A percentile compares a stretch with the other conserved stretches of the same genome.
Conservation (phyloP, 2,797 vertebrate genomes). For the Myripristis jacobus region DNA sequence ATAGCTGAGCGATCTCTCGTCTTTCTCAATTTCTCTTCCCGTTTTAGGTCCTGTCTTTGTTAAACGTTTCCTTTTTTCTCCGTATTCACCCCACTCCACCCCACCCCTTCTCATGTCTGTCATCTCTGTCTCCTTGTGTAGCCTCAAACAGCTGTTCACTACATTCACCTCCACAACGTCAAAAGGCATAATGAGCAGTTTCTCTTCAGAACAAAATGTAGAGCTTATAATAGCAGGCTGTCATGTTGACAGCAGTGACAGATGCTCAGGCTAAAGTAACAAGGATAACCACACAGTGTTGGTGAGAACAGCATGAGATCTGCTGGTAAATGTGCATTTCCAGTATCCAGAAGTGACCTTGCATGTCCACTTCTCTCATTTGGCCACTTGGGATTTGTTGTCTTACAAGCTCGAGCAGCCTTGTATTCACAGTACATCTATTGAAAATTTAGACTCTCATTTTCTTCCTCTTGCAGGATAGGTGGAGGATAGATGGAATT, state of each 20-base stretch:
- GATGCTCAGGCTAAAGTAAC: slow-evolving; percentile 47
- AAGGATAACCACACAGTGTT: neutral
- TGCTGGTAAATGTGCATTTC: slow-evolving; percentile 18
- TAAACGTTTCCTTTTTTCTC: slow-evolving; percentile 28
- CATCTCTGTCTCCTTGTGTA: slow-evolving; percentile 29
- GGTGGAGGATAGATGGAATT: neutral
- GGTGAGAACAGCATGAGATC: neutral
- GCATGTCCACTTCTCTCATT: neutral
- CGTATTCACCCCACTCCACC: slow-evolving; percentile 4
- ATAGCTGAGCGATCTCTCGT: neutral
- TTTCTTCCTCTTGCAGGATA: neutral
- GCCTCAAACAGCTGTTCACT: slow-evolving; percentile 66
- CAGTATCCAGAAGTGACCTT: slow-evolving; percentile 1
- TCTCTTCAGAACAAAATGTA: slow-evolving; percentile 52
- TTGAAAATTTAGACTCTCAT: neutral
- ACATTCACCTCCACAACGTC: slow-evolving; percentile 60
- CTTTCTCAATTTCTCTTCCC: slow-evolving; percentile 12
- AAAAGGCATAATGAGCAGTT: slow-evolving; percentile 70
- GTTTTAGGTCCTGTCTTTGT: slow-evolving; percentile 21
- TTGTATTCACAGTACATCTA: too few species aligned
- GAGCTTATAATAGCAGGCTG: slow-evolving; percentile 61
- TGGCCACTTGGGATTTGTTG: too few species aligned
- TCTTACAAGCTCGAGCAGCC: too few species aligned
- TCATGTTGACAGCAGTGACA: slow-evolving; percentile 39
- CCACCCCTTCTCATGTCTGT: slow-evolving; percentile 26